Percentiles rank a stretch among this genome's conserved stretches.
Evolutionary conservation across 1,140 invertebrate species (phyloP).

Genomic region (Periplaneta americana): DNA sequence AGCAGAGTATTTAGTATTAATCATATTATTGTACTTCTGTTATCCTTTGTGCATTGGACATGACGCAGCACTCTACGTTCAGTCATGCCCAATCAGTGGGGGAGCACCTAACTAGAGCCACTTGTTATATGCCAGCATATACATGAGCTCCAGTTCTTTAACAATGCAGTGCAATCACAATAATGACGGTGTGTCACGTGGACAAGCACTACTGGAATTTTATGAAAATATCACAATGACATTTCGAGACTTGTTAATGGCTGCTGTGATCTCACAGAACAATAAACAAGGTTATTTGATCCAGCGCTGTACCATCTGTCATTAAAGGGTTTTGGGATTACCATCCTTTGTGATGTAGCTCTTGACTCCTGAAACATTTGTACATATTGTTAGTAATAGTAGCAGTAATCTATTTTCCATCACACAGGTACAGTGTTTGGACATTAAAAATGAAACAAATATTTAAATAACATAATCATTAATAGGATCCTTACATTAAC

Average conservation of each 20-base stretch:
- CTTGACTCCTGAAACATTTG: neutral
- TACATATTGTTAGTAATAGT: neutral
- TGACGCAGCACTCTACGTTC: neutral
- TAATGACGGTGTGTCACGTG: neutral
- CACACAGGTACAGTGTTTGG: too few relatives aligned
- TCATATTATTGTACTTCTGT: neutral
- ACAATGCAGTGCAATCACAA: neutral
- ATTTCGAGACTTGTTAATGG: neutral
- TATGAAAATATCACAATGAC: neutral
- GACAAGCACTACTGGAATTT: neutral
- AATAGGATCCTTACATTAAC: too few relatives aligned
- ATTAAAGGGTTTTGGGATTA: neutral
- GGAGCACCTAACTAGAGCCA: neutral
- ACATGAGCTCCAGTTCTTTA: neutral
- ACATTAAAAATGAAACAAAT: too few relatives aligned
- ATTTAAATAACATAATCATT: too few relatives aligned
- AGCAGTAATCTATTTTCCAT: too few relatives aligned
- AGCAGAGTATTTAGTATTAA: neutral
- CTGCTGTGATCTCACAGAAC: neutral
- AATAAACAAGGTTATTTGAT: neutral
- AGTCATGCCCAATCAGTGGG: neutral
- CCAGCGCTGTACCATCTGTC: too few relatives aligned
- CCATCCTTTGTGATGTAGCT: slow-evolving; percentile 5
- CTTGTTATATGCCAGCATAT: neutral
- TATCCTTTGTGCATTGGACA: neutral